Evolutionary conservation across 2,888 invertebrate genomes (phyloP), one percentile per base, ranked within the genome.

Genomic region (Cylloceria caligata): DNA sequence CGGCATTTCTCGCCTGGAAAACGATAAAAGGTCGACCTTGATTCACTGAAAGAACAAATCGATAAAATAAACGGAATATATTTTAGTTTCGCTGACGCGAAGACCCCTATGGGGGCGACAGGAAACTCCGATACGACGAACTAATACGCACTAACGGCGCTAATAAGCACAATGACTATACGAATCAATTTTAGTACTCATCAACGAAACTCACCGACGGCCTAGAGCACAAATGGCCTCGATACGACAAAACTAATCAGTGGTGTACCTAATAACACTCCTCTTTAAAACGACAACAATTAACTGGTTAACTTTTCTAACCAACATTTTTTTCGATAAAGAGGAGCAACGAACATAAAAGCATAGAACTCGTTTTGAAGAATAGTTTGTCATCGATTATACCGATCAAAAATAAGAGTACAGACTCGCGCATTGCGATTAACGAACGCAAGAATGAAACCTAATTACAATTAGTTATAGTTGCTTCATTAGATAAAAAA

Each of bases 1-100:
- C 27, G 6, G 34, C 27, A 24, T 11, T 3, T n/a, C 13, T 27
- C 55, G 55, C 30, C 34, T 34, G 30, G 86, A 87, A 88, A 88
- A 88, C 82, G 81, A 83, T 81, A 79, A 84, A 75, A 69, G 57
- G 36, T 34, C 73, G 47, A 52, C 64, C 24, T 64, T 16, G 36
- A 60, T 64, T 47, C n/a, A 0, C 47, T 3, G n/a, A 60, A 24
- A n/a, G 6, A 16, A 24, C 1, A 24, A 49, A 64, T 39, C 73
- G 39, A 74, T 74, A 39, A 24, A 52, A 74, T 19, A 39, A 71
- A 74, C 64, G 73, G 52, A 39, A 52, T 55, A 64, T 30, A 64
- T 27, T 73, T 24, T 39, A 45, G 62, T 49, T 57, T 64, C 62
- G 73, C 73, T 39, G 55, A 65, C 55, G 52, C 42, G 55, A 42